Evolutionary conservation across 23 tunicate species (phyloP), one percentile per base, ranked within the genome.

Genomic region (Clavelina lepadiformis): DNA sequence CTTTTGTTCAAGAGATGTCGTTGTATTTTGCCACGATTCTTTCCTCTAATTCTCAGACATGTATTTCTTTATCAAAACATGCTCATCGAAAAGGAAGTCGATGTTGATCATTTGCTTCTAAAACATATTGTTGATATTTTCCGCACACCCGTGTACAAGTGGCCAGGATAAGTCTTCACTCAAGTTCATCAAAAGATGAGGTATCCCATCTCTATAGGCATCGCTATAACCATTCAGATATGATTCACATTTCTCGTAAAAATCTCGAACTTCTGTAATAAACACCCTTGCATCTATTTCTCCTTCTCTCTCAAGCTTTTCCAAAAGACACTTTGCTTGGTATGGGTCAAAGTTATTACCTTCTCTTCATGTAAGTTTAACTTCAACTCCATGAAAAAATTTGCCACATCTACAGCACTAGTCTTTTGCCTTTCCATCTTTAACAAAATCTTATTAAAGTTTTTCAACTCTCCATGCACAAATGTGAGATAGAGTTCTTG

Each of bases 321-420:
- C 80, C 59, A 65, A 74, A 26, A 74, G 59, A 74, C 33, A 30
- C 80, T 41, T 35, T 38, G 80, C 73, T 65, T 56, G 65, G 51
- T 56, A 65, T 28, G 80, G 60, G 37, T 63, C 56, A 53, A 74
- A 65, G 80, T 65, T 50, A 53, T 26, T 65, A 24, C 80, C 35
- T 65, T 74, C 60, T 65, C 64, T 74, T 74, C 80, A 6, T 20
- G 80, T 65, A 74, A 47, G 74, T 74, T 74, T 37, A 74, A 38
- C 61, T 74, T 62, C 27, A 74, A 53, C 41, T 74, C 80, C 44
- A 54, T n/a, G 4, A 72, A 22, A 61, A 72, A 33, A 35, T 47
- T 51, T 51, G 72, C 73, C 78, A 72, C 73, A 61, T 72, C 72
- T 27, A 72, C 78, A 52, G 73, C 78, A 72, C 72, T 74, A 3